These are phyloP conservation scores for Macquaria australasica DNA, from an alignment of 2,113 vertebrate species.

Conservation along the genomic window DNA sequence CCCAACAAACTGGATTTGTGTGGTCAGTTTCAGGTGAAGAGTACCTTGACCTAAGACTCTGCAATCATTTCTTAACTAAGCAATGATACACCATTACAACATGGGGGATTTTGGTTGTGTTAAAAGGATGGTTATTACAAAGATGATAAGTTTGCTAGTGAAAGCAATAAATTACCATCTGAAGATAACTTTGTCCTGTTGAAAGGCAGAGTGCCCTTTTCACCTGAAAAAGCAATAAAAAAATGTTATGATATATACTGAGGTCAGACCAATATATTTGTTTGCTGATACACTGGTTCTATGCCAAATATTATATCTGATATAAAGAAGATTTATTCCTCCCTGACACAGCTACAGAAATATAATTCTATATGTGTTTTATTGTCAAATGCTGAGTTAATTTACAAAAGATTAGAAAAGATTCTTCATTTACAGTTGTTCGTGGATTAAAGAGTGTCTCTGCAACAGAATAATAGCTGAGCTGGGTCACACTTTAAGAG, in stretches of 20 bases:
- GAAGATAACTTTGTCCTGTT: neutral
- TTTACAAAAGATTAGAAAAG: neutral
- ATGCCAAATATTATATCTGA: neutral
- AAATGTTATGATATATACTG: neutral
- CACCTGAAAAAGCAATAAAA: conserved; percentile 2
- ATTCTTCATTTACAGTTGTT: neutral
- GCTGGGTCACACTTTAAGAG: neutral
- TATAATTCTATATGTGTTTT: neutral
- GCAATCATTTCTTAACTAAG: conserved; percentile 46
- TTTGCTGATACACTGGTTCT: neutral
- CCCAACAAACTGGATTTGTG: conserved; percentile 60
- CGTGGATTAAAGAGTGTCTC: neutral
- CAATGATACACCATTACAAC: conserved; percentile 13
- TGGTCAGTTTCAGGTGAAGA: conserved; percentile 77
- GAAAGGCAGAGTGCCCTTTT: conserved; percentile 14
- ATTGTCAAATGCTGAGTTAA: neutral
- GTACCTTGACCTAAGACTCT: conserved; percentile 59
- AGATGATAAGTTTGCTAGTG: neutral
- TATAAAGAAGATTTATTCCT: neutral
- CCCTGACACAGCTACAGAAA: neutral
- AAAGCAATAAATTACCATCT: conserved; percentile 26
- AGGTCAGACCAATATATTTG: neutral
- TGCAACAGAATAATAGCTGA: neutral
- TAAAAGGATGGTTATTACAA: conserved; percentile 1
- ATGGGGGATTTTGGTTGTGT: neutral